Evolutionary conservation across 2,797 vertebrate genomes (phyloP), one percentile per base, ranked within the genome.

Genomic region (Choloepus didactylus): DNA sequence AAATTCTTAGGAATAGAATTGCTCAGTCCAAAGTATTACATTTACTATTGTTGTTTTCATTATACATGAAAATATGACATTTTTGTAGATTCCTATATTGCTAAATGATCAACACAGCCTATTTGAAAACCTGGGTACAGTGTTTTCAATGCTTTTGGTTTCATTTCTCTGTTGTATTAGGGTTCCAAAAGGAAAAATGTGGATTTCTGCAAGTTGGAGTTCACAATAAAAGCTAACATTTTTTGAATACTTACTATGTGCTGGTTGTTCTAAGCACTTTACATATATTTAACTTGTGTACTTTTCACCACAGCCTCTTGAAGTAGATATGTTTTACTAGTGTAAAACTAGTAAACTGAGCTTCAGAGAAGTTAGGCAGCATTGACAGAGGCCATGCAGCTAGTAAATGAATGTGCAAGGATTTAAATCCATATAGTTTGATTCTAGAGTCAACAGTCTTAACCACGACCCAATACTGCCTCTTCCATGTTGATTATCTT

Each of bases 191-290:
- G 66, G 66, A 81, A 84, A 80, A 15, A 87, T n/a, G 15, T 49
- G 41, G n/a, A 86, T 80, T 86, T 96, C 41, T 90, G 44, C 31
- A 76, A 64, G 77, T 87, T 94, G 67, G n/a, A 95, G 76, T 87
- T 29, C 49, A 18, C 54, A 80, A 59, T 73, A 76, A 70, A 72
- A 49, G 23, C 35, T 77, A 94, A 54, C 8, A 66, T 56, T 79
- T 87, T 66, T 23, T 86, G 46, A 92, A 27, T 51, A 4, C n/a
- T 89, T 87, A 60, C 31, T 60, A 27, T 62, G 25, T 86, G 10
- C 5, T n/a, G 54, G 79, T 54, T 1, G 8, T 93, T 89, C 62
- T 95, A 72, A 93, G 29, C 12, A 75, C 7, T 69, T 83, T 66
- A 60, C 2, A 38, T 59, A 18, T 66, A 31, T 66, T 79, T 86